Conservation (phyloP, 2,888 invertebrate genomes). For the Nineta flava region DNA sequence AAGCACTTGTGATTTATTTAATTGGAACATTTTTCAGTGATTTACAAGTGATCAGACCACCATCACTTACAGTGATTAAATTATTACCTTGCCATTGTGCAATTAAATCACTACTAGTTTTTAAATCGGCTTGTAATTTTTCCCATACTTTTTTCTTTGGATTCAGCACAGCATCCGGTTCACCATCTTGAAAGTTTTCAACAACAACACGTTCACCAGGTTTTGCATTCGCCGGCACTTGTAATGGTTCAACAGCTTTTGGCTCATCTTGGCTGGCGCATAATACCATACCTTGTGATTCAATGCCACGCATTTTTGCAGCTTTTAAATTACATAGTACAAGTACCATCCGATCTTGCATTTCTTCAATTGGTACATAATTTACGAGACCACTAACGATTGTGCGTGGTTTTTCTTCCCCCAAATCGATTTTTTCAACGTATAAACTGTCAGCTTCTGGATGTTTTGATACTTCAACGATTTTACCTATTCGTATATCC, state of each 20-base stretch:
- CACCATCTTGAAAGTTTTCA: slow-evolving; percentile 64
- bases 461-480: slow-evolving; percentile 68
- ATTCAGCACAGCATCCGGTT: slow-evolving; percentile 73
- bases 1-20: slow-evolving; percentile 37
- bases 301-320: slow-evolving; percentile 86
- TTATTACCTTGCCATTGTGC: slow-evolving; percentile 79
- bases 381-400: slow-evolving; percentile 85
- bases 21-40: slow-evolving; percentile 68
- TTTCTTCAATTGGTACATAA: slow-evolving; percentile 76
- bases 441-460: slow-evolving; percentile 86
- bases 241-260: slow-evolving; percentile 69
- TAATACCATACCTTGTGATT: slow-evolving; percentile 86
- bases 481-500: slow-evolving; percentile 77
- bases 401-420: slow-evolving; percentile 53
- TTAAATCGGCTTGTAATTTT: slow-evolving; percentile 65
- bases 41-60: slow-evolving; percentile 58
- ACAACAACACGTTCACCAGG: slow-evolving; percentile 73
- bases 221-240: slow-evolving; percentile 56
- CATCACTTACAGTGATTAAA: slow-evolving; percentile 47
- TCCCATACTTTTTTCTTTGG: slow-evolving; percentile 97
- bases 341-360: slow-evolving; percentile 78
- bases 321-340: slow-evolving; percentile 93
- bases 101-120: slow-evolving; percentile 49
- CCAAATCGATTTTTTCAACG: slow-evolving; percentile 83
- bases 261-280: slow-evolving; percentile 74